These are phyloP conservation scores for Aulostomus chinensis DNA, from an alignment of 2,797 vertebrate genomes.

Conservation along the genomic window DNA sequence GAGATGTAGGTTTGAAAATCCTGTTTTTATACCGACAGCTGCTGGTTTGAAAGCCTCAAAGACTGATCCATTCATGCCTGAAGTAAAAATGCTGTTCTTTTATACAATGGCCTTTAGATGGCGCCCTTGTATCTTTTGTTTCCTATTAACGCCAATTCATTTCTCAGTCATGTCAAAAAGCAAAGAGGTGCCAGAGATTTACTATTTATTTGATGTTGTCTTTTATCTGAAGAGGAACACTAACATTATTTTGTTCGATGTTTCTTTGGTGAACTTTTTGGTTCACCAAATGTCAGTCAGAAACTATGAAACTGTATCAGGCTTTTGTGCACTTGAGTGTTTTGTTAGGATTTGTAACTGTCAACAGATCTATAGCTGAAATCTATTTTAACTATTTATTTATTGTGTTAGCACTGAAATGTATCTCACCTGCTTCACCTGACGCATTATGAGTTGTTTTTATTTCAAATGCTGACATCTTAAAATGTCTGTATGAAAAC, in stretches of 20 bases:
- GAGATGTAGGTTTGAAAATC: slow-evolving; percentile 8
- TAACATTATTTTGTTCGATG: slow-evolving; percentile 26
- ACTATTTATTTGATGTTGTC: slow-evolving; percentile 19
- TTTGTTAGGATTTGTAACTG: slow-evolving; percentile 17
- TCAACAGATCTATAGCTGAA: slow-evolving; percentile 13
- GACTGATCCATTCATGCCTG: slow-evolving; percentile 18
- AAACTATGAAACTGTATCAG: slow-evolving; percentile 12
- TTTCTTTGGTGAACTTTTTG: slow-evolving; percentile 16
- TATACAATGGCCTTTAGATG: slow-evolving; percentile 58
- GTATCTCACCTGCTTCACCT: slow-evolving; percentile 40
- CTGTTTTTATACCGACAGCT: slow-evolving; percentile 26
- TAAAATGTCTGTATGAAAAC: slow-evolving; percentile 41
- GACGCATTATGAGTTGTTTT: slow-evolving; percentile 14
- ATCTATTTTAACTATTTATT: slow-evolving; percentile 18
- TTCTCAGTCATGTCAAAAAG: slow-evolving; percentile 33
- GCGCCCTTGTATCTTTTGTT: slow-evolving; percentile 41
- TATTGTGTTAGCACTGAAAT: slow-evolving; percentile 24
- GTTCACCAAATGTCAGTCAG: slow-evolving; percentile 2
- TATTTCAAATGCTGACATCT: slow-evolving; percentile 31
- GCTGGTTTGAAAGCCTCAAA: slow-evolving; percentile 8
- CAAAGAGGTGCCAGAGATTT: slow-evolving; percentile 43
- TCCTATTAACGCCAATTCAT: slow-evolving; percentile 12
- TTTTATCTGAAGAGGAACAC: slow-evolving; percentile 32
- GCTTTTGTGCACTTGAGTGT: slow-evolving; percentile 27
- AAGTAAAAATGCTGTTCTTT: slow-evolving; percentile 49